phyloP scores from a whole-genome alignment of 2,113 vertebrate genomes.

The Acanthisitta chloris region DNA sequence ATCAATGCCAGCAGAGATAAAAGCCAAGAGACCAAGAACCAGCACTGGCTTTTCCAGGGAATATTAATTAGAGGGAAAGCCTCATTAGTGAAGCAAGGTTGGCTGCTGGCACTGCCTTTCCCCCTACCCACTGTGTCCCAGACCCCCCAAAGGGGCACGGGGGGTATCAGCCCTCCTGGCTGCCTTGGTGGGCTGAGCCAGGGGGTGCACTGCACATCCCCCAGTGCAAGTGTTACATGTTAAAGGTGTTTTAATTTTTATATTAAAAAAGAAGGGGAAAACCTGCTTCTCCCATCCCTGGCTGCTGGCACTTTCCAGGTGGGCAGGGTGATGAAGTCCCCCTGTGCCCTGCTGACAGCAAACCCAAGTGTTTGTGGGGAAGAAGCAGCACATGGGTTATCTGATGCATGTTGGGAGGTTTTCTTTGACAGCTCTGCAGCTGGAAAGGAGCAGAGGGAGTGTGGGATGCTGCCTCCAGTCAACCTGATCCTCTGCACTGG shows the following conservation, averaged over 20 bases:
- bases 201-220: not conserved
- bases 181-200: not conserved
- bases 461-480: not conserved
- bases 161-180: not conserved
- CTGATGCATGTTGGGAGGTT: not conserved
- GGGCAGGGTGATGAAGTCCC: not conserved
- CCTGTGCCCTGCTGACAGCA: not conserved
- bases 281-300: not conserved
- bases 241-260: not conserved
- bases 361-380: not conserved
- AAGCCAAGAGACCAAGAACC: slow-evolving; percentile 13
- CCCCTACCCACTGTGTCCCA: rapidly evolving
- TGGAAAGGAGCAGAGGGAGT: not conserved
- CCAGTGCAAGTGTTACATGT: rapidly evolving
- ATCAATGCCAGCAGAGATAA: slow-evolving; percentile 28
- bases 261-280: not conserved
- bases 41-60: not conserved
- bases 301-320: not conserved
- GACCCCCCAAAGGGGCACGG: not conserved
- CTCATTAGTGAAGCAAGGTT: not conserved
- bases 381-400: not conserved
- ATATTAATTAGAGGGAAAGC: slow-evolving; percentile 33
- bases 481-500: rapidly evolving
- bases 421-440: not conserved
- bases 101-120: rapidly evolving